These are phyloP conservation scores for Lycopodina hypogea DNA, from an alignment of 37 sponge, comb jelly and placozoan genomes.

Conservation along the genomic window DNA sequence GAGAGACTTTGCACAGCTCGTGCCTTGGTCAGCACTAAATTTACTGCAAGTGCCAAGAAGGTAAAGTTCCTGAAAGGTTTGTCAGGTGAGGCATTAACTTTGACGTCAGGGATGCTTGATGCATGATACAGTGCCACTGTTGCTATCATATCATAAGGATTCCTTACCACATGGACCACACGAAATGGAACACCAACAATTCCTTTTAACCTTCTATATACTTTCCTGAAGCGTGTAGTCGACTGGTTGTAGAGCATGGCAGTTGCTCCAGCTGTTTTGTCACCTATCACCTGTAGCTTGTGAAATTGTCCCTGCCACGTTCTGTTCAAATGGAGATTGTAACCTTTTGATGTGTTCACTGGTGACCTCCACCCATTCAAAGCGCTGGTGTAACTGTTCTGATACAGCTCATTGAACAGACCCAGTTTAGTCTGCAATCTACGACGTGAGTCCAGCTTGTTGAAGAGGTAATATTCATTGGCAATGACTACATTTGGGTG, in stretches of 20 bases:
- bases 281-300: conserved; percentile 39
- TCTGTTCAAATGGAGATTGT: conserved; percentile 23
- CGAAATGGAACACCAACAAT: conserved; percentile 14
- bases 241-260: conserved; percentile 1
- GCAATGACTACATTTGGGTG: conserved; percentile 60
- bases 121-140: conserved; percentile 40
- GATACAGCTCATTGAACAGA: conserved; percentile 37
- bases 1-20: conserved; percentile 1
- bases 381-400: conserved; percentile 10
- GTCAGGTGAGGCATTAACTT: not conserved
- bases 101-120: not conserved
- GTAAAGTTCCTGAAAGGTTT: not conserved
- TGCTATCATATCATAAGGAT: conserved; percentile 63
- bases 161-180: conserved; percentile 41
- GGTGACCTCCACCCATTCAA: conserved; percentile 10
- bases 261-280: conserved; percentile 45
- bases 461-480: conserved; percentile 51
- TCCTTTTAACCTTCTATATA: not conserved
- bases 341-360: conserved; percentile 22
- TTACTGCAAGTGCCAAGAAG: not conserved
- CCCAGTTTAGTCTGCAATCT: not conserved
- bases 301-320: conserved; percentile 50
- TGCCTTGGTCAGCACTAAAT: not conserved
- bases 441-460: not conserved
- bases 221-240: not conserved